Evolutionary conservation across 1,140 invertebrate species (phyloP), one percentile per base, ranked within the genome.

Genomic region (Caenorhabditis briggsae): DNA sequence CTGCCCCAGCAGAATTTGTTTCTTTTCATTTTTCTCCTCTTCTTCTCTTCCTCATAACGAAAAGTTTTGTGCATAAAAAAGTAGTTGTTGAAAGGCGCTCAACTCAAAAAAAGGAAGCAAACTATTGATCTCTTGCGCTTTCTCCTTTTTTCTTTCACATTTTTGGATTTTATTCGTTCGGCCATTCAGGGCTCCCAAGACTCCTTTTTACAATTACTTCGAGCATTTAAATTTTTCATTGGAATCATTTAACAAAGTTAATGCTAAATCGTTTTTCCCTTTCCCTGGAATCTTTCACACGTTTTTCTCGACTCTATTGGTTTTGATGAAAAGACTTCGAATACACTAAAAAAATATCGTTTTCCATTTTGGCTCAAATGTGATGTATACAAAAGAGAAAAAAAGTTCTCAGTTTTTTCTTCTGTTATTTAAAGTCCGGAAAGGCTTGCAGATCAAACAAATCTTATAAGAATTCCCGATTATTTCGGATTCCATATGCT

Each of bases 1-100:
- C 70, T n/a, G 46, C 70, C 64, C 33, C 33, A 33, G 33, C 33
- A 70, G 41, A 53, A 53, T 53, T 16, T 14, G 50, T 78, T 78
- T 78, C 5, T 46, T 78, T 78, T 78, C 70, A 78, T 78, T 78
- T 78, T 53, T 50, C 70, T 46, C 25, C 41, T 70, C 14, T 33
- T 70, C 46, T 70, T 78, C 50, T 16, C 59, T 61, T 78, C 70
- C 46, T 50, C 70, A 78, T 78, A 78, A 78, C 70, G 43, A 11
- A 50, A 46, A 78, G 70, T 78, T 78, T 78, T 78, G 70, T 78
- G 70, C 70, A 78, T 78, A 78, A 78, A 78, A 78, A 50, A 78
- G 70, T 78, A 78, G 70, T 46, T 78, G 70, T 78, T 78, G 70
- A 78, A 78, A 78, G 70, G 70, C 70, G 46, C 70, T 33, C 33